Evolutionary conservation across 53 echinoderm and acorn worm species (phyloP).

Genomic region (Paracentrotus lividus): DNA sequence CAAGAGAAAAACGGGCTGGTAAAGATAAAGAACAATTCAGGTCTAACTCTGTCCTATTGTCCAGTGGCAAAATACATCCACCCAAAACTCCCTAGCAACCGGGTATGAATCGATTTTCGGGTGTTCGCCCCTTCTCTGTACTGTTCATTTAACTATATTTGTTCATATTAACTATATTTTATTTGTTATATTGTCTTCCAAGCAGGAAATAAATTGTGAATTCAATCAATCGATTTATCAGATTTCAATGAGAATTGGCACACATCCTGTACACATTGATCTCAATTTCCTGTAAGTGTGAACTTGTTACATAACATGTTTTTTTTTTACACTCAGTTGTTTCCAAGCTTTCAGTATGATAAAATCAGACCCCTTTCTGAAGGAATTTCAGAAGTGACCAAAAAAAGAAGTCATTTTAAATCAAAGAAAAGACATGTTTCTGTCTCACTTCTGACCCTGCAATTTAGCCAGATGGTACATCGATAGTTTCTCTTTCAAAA

Average conservation of each 20-base stretch:
- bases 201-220: too few relatives aligned
- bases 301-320: not conserved
- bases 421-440: slow-evolving; percentile 30
- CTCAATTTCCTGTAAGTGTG: too few relatives aligned
- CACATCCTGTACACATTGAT: too few relatives aligned
- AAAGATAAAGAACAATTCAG: too few relatives aligned
- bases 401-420: slow-evolving; percentile 41
- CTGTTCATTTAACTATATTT: slow-evolving; percentile 41
- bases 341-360: slow-evolving; percentile 33
- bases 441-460: slow-evolving; percentile 26
- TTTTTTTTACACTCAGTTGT: slow-evolving; percentile 27
- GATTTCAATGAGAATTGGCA: too few relatives aligned
- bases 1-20: too few relatives aligned
- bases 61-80: too few relatives aligned
- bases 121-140: slow-evolving; percentile 26
- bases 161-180: too few relatives aligned
- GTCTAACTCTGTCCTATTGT: too few relatives aligned
- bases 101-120: not conserved
- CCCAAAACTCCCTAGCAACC: slow-evolving; percentile 15
- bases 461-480: slow-evolving; percentile 28
- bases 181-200: slow-evolving; percentile 41
- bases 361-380: slow-evolving; percentile 38
- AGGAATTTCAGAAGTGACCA: slow-evolving; percentile 37
- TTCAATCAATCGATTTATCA: too few relatives aligned
- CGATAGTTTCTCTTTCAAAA: slow-evolving; percentile 31